Conservation (phyloP, 2,888 invertebrate genomes). For the Cephus sareptanus region DNA sequence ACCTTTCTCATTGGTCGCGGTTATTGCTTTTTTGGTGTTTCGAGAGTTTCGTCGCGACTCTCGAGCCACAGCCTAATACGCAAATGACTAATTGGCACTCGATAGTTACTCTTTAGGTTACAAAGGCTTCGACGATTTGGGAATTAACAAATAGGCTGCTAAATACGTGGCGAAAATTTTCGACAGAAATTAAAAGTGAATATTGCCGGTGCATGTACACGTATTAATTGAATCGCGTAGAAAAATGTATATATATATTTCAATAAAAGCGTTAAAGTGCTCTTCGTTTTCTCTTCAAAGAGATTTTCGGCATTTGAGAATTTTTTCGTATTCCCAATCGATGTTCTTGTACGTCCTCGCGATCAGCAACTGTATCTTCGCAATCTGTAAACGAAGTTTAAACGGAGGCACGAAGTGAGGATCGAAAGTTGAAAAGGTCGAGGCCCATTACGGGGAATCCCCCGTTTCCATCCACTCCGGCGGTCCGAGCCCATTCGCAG, state of each 20-base stretch:
- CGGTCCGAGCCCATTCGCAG: slow-evolving; percentile 23
- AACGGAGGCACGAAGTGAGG: background rate
- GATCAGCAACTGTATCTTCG: background rate
- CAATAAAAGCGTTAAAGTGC: background rate
- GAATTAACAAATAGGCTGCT: background rate
- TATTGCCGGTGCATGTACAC: background rate
- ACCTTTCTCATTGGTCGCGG: background rate
- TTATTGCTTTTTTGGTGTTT: background rate
- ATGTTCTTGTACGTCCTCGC: background rate
- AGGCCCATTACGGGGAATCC: background rate
- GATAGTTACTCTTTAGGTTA: background rate
- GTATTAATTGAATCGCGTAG: background rate
- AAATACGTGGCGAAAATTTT: background rate
- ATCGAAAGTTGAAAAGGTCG: background rate
- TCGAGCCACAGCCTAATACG: background rate
- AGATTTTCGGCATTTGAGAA: background rate
- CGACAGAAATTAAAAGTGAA: background rate
- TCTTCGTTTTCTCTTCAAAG: background rate
- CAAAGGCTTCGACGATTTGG: background rate
- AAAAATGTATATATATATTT: background rate
- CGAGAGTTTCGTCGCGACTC: background rate
- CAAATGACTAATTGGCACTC: background rate
- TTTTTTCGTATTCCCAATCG: background rate
- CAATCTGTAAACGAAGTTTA: background rate
- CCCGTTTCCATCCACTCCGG: slow-evolving; percentile 1